Evolutionary conservation across 2,888 invertebrate genomes (phyloP), one percentile per base, ranked within the genome.

Genomic region (Trichacis sp.): DNA sequence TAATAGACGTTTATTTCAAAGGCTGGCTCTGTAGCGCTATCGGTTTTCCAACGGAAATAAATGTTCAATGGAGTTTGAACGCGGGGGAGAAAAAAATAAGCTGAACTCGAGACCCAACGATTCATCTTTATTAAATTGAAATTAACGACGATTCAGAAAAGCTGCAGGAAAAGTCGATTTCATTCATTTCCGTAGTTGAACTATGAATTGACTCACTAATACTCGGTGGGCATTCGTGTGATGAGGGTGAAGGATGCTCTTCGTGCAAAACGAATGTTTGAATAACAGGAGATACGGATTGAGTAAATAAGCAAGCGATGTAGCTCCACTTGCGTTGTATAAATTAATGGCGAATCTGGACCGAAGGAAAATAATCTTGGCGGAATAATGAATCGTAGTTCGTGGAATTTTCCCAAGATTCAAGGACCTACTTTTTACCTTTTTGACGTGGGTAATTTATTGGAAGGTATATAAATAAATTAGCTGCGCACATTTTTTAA

Each of bases 171-270:
- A 17, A 40, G 17, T 40, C 40, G 14, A 15, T 36, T 15, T 15
- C 14, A 40, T 40, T 14, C 40, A 40, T 40, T 40, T 4, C 17
- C 40, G 4, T 40, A 5, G 5, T 17, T 8, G 9, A 40, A 40
- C 40, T 40, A 15, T 14, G 17, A 5, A 17, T 14, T 5, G 14
- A 40, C 33, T 4, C 8, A 40, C 40, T 14, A 40, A 4, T n/a
- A 17, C 14, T 40, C 14, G 6, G 17, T 40, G 9, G 40, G 40
- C 11, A 40, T 40, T 40, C 40, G 14, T 14, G 40, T 4, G 19
- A 43, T 43, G 18, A 19, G 43, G 18, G 18, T 43, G 43, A 18
- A 43, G 43, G 43, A 43, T 18, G 18, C 43, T 43, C 11, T 1
- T 43, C 8, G 9, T 3, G 19, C 11, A 43, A 43, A 43, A 18